phyloP scores from a whole-genome alignment of 2,113 vertebrate species.

The Rafetus swinhoei region DNA sequence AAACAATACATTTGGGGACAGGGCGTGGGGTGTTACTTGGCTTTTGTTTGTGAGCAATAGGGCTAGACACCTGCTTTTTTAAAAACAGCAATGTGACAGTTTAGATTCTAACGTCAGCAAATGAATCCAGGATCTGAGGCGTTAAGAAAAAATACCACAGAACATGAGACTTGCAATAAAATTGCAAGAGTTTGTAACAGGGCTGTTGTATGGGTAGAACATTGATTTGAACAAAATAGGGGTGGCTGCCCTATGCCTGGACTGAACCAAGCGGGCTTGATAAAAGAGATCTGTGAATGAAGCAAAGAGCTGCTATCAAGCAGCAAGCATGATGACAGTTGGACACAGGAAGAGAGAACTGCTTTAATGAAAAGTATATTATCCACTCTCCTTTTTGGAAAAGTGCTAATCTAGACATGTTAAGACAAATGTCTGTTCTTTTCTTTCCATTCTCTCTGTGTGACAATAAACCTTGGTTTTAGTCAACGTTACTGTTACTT shows the following conservation, averaged over 20 bases:
- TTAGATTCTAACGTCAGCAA: slow-evolving; percentile 3
- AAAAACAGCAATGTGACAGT: neutral
- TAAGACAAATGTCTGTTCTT: neutral
- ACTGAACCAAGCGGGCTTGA: neutral
- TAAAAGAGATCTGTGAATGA: neutral
- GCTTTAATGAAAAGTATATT: accelerated
- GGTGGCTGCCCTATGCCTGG: neutral
- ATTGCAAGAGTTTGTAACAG: neutral
- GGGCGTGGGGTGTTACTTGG: neutral
- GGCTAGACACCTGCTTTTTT: neutral
- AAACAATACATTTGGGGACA: neutral
- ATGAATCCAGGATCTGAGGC: neutral
- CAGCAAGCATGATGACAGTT: neutral
- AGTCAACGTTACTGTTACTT: neutral
- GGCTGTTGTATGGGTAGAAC: neutral
- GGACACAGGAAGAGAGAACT: neutral
- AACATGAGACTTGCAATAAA: neutral
- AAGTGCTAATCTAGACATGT: neutral
- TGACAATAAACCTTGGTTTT: neutral
- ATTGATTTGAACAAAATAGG: neutral
- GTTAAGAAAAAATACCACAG: neutral
- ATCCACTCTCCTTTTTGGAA: accelerated
- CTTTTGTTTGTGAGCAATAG: neutral
- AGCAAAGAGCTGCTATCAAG: neutral
- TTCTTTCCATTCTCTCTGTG: neutral